Evolutionary conservation across 1,140 invertebrate species (phyloP), one percentile per base, ranked within the genome.

Genomic region (Bombus breviceps): DNA sequence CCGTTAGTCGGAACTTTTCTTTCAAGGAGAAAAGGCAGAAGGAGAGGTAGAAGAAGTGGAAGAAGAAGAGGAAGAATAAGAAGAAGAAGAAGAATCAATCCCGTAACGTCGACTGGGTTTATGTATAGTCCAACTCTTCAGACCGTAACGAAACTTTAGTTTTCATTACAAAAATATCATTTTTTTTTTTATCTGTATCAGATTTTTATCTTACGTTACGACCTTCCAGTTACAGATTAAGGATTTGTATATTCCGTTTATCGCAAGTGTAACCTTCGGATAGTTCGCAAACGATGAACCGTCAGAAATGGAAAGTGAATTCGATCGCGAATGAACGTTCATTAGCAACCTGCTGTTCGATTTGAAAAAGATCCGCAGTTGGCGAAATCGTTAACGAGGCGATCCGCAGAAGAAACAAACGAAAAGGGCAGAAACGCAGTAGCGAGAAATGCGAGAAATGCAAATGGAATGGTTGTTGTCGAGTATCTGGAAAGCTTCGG

Each of bases 391-490:
- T 15, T 39, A 41, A 12, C 47, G 32, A 41, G 9, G 3, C 6
- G 53, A 39, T 32, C 5, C 0, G 18, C 8, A 0, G 47, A 53
- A n/a, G 41, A 25, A n/a, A 28, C 37, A n/a, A 18, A 12, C 47
- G 9, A 43, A 34, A 71, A 10, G 15, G n/a, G 76, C n/a, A 5
- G 47, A 13, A 47, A 37, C 77, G 39, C 10, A 8, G 37, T 59
- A 66, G 77, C 75, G 86, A 89, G 78, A 89, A 89, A 89, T 88
- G 86, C 78, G 75, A 88, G 78, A 89, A 88, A 89, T 88, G 86
- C 83, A 85, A 88, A 83, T 53, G 83, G 86, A 86, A 88, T 86
- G 82, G 73, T 57, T 82, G 86, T 88, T 78, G 71, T 78, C 15
- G 74, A 85, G 82, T 88, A 82, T 83, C 82, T 85, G 80, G 79